Evolutionary conservation across 2,113 vertebrate species (phyloP).

Genomic region (Recurvirostra avosetta): DNA sequence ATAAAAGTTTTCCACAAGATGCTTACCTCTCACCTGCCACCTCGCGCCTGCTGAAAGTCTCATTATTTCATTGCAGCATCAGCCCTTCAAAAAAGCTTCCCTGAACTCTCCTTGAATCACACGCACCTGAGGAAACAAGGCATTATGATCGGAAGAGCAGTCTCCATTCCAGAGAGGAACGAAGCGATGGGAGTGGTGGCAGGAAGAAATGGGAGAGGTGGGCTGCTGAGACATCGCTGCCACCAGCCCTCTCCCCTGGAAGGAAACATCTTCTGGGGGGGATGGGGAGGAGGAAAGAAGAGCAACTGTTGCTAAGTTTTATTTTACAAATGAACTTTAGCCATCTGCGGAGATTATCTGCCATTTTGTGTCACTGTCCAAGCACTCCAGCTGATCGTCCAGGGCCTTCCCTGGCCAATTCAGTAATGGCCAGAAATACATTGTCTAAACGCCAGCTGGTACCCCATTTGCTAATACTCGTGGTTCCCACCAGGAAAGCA

Average conservation of each 20-base stretch:
- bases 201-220: not conserved
- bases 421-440: not conserved
- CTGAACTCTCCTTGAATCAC: not conserved
- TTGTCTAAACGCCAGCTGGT: not conserved
- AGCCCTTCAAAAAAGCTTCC: not conserved
- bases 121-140: not conserved
- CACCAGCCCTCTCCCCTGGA: not conserved
- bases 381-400: not conserved
- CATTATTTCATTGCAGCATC: not conserved
- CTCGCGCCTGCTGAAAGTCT: not conserved
- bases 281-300: not conserved
- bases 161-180: accelerated
- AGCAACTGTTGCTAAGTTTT: not conserved
- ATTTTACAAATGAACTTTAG: not conserved
- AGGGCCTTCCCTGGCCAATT: not conserved
- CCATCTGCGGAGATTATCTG: not conserved
- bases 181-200: accelerated
- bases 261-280: not conserved
- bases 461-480: accelerated
- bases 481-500: not conserved
- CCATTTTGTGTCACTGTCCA: not conserved
- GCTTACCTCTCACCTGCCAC: not conserved
- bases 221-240: accelerated
- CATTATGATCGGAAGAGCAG: accelerated
- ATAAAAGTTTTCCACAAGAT: not conserved